phyloP scores from a whole-genome alignment of 2,113 vertebrate genomes.

The Malurus melanocephalus region DNA sequence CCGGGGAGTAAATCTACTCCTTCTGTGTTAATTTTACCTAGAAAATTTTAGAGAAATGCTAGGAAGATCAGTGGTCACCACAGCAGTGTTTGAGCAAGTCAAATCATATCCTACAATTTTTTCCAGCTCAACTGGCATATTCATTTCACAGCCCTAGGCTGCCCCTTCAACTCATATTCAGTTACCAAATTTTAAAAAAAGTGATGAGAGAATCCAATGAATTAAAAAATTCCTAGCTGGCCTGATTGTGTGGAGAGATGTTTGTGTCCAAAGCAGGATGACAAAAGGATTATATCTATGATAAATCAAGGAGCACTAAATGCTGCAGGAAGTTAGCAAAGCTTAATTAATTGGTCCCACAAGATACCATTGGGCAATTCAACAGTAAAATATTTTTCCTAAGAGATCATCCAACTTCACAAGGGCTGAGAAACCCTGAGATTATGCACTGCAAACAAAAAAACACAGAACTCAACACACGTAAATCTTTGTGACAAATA shows the following conservation, averaged over 20 bases:
- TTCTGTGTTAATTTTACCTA: not conserved
- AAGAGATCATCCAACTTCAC: not conserved
- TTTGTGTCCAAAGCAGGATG: not conserved
- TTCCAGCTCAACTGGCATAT: not conserved
- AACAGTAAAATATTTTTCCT: slow-evolving; percentile 4
- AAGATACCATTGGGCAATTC: not conserved
- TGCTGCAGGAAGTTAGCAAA: not conserved
- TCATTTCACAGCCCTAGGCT: not conserved
- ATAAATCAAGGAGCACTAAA: not conserved
- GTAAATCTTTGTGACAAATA: not conserved
- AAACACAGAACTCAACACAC: not conserved
- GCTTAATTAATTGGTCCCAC: not conserved
- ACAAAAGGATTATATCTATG: not conserved
- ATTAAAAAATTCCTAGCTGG: not conserved
- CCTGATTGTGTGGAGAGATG: not conserved
- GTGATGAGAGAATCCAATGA: not conserved
- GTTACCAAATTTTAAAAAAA: not conserved
- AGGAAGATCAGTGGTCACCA: not conserved
- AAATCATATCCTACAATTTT: not conserved
- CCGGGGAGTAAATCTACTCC: not conserved
- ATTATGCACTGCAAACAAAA: not conserved
- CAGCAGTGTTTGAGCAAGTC: not conserved
- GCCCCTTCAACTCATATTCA: not conserved
- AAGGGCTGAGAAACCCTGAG: not conserved
- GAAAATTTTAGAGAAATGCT: not conserved